Evolutionary conservation across 2,888 invertebrate genomes (phyloP), one percentile per base, ranked within the genome.

Genomic region (Microdon myrmicae): DNA sequence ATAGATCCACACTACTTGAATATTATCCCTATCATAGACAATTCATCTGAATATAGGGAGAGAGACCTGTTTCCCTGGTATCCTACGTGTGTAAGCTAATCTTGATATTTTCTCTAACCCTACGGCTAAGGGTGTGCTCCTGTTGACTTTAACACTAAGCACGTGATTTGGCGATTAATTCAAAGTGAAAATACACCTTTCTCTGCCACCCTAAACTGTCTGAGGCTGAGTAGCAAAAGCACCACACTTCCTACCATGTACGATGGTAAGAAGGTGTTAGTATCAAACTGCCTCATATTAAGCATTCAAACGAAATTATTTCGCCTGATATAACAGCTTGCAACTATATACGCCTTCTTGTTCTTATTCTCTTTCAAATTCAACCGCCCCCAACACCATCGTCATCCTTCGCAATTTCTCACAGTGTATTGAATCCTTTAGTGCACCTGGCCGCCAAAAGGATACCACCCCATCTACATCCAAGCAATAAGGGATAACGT

Each of bases 81-180:
- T 25, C 43, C 41, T 49, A n/a, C 45, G 45, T 49, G 29, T 22
- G 19, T 49, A 28, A 14, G 13, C 7, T 5, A 49, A 44, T 61
- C 56, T 39, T 49, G 44, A 56, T 49, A 32, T 25, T 39, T 23
- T 44, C 41, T 29, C 38, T 45, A 26, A 14, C 13, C n/a, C n/a
- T n/a, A 25, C 16, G 41, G 49, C 38, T 51, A 29, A 45, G 45
- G 49, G 58, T 49, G 45, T 44, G 51, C 45, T 56, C 51, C 51
- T 64, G 61, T 64, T 64, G 61, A 64, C 61, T 64, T 58, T 49
- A 64, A 64, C 49, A 49, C 49, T 58, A 64, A 58, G 49, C 61
- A 64, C 61, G 61, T 64, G 56, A 64, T 64, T 58, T 56, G 56
- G 34, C 61, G 56, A 64, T 64, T 56, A 64, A 64, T 64, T 64